Base-by-base conservation (phyloP, 2,797 vertebrate genomes). In the Aphelocoma californica region DNA sequence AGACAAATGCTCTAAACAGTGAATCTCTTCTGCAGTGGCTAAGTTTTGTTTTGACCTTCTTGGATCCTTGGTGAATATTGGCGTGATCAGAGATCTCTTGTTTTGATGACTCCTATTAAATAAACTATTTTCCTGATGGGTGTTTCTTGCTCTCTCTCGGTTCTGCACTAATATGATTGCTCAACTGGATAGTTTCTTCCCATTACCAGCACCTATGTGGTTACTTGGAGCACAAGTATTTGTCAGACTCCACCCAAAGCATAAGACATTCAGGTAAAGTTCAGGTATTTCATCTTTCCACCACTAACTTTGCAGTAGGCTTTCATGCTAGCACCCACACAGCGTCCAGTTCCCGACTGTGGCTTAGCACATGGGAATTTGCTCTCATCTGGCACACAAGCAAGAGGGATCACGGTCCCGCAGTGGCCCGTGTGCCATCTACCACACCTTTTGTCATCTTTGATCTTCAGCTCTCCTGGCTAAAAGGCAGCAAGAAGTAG, bases 311-410 rank as follows among this genome's bases (percentile, higher is more conserved):
- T 70, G 10, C 61, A 61, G 4, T 0, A 81, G 23, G 38, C 16
- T 67, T 87, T 86, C 12, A 1, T 50, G 20, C 18, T 31, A 12
- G 7, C 1, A 0, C 29, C 26, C 42, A 26, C 18, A 36, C 0
- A 0, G 47, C 1, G 0, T 38, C 57, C 18, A 18, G 40, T 7
- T 85, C 57, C 78, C 5, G 0, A 8, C 40, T 48, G 31, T 1
- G 3, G 36, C 28, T 71, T 28, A 53, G 56, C 9, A 14, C 16
- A 10, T 9, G 0, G 1, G 36, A 34, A 9, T 26, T 4, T 1
- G 21, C 31, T 61, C 14, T 67, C 6, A 0, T 34, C 40, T 61
- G 60, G 54, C 25, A 40, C 32, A 20, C 0, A 5, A 65, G 40
- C 5, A 58, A 17, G 1, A 4, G 24, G 32, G 26, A 60, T 31